Evolutionary conservation across 2,888 invertebrate genomes (phyloP), one percentile per base, ranked within the genome.

Genomic region (Pseudococcus viburni): DNA sequence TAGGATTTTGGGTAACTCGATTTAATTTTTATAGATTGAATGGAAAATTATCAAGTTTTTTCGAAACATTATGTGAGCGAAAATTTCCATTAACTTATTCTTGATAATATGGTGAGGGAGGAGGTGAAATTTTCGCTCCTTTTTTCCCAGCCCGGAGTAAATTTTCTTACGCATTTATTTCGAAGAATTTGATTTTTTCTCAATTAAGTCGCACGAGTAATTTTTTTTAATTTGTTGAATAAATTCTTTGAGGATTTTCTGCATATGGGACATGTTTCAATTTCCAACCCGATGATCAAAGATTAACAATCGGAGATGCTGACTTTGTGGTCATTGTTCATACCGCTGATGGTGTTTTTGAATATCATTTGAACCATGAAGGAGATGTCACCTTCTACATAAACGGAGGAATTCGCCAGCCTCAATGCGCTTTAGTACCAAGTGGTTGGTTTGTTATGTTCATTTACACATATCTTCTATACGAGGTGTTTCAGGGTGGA

Each of bases 291-390:
- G 6, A 17, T n/a, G 17, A 39, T 1, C 64, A 68, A 33, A 59
- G 68, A 39, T 17, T 85, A n/a, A 8, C 17, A 5, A 15, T 19
- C 1, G 19, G n/a, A 7, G 85, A 85, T 17, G 85, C 85, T 42
- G 85, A 85, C 42, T 64, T 42, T 42, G 59, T 85, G 17, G 11
- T 12, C 5, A 85, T 85, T 4, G 26, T 85, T n/a, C 85, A 85
- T 39, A 68, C 68, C 15, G n/a, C n/a, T 19, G 22, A 15, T 15
- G 85, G 68, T 11, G n/a, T n/a, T 9, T n/a, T 15, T 3, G 59
- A 17, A 1, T 15, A 22, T 0, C 1, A 42, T 3, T 6, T n/a
- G 1, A 11, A 59, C 0, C 7, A 39, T 19, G 3, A 39, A 5
- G 85, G 85, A 2, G 42, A 85, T 68, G 33, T 12, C 0, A 85